Evolutionary conservation across 2,113 vertebrate species (phyloP).

Genomic region (Dipodomys ordii): DNA sequence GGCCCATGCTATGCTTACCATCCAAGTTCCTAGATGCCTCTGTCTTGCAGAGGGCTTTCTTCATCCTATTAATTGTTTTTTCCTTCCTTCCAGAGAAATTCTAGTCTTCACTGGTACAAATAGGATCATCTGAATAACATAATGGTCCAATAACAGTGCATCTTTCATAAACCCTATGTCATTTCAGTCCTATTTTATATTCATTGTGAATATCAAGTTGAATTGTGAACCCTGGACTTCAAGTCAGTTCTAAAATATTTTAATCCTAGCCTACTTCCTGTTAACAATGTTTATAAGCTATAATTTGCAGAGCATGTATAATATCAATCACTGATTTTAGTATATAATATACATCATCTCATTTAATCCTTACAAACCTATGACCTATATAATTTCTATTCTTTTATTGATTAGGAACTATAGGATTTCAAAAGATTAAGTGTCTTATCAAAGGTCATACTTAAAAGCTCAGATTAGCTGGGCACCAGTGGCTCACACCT

Average conservation of each 20-base stretch:
- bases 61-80: not conserved
- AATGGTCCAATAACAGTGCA: not conserved
- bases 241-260: not conserved
- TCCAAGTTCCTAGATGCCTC: not conserved
- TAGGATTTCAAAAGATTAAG: not conserved
- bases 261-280: not conserved
- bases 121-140: not conserved
- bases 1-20: not conserved
- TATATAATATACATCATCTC: not conserved
- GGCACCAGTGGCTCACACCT: too few species aligned
- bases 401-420: not conserved
- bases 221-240: not conserved
- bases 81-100: not conserved
- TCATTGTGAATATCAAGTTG: not conserved
- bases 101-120: not conserved
- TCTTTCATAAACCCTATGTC: slow-evolving; percentile 12
- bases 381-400: not conserved
- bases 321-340: not conserved
- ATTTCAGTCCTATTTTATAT: not conserved
- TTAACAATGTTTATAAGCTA: not conserved
- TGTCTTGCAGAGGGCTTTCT: not conserved
- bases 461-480: not conserved
- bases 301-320: not conserved
- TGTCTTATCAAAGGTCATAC: not conserved
- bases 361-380: not conserved